Evolutionary conservation across 2,113 vertebrate genomes (phyloP).

Genomic region (Procavia capensis): DNA sequence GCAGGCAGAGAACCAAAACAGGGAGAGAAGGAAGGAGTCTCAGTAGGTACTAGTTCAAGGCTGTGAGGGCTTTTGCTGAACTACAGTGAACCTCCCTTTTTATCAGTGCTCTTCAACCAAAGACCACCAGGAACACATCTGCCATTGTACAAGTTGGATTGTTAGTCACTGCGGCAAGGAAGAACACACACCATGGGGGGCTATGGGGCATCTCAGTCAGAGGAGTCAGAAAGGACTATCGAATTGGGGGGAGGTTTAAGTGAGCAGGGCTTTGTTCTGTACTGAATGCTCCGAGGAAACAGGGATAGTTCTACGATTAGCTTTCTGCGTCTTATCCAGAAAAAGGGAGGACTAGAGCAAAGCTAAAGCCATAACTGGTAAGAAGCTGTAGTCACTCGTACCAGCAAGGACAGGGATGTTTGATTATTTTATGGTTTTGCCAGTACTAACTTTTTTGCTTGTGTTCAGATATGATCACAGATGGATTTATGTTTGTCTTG

Average conservation of each 20-base stretch:
- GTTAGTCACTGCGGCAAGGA: background rate
- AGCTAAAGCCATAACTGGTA: background rate
- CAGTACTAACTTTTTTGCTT: background rate
- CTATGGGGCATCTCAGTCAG: background rate
- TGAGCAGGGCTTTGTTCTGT: background rate
- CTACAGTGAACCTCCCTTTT: background rate
- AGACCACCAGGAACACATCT: background rate
- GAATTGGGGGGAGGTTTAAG: background rate
- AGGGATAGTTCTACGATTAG: background rate
- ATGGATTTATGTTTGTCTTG: background rate
- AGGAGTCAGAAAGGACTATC: background rate
- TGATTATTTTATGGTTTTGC: background rate
- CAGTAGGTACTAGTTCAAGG: background rate
- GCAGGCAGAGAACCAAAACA: background rate
- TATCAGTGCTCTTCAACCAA: background rate
- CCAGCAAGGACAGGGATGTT: background rate
- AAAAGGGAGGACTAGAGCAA: background rate
- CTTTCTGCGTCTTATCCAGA: background rate
- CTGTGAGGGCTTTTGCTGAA: background rate
- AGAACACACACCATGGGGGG: background rate
- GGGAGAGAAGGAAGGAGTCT: background rate
- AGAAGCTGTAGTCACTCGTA: background rate
- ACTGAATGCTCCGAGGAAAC: background rate
- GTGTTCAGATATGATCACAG: background rate
- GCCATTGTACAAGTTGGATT: background rate